Conservation (phyloP, 2,797 vertebrate species). For the Danio choprae region DNA sequence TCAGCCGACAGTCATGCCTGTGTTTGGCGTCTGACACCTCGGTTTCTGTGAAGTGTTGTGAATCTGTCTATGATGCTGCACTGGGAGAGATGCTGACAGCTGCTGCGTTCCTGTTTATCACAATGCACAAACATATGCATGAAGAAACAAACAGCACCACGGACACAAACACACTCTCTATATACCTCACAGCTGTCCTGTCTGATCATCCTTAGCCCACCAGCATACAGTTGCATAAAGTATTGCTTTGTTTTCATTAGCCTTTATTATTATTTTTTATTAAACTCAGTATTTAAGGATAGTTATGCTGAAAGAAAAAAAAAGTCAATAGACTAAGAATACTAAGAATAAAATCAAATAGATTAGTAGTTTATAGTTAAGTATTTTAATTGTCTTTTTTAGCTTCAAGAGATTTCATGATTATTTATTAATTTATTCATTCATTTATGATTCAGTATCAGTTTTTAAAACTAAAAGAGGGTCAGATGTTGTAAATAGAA, state of each 20-base stretch:
- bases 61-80: conserved; percentile 28
- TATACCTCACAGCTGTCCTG: conserved; percentile 27
- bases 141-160: conserved; percentile 42
- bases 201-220: neutral
- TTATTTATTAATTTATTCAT: neutral
- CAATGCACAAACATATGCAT: conserved; percentile 37
- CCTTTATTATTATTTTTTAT: too few species aligned
- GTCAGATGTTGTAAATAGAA: too few species aligned
- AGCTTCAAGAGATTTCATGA: too few species aligned
- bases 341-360: too few species aligned
- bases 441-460: too few species aligned
- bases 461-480: neutral
- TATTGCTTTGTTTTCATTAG: too few species aligned
- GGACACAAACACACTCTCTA: conserved; percentile 10
- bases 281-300: too few species aligned
- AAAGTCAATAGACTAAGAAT: too few species aligned
- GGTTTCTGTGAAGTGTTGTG: conserved; percentile 35
- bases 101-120: conserved; percentile 32
- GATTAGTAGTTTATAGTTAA: too few species aligned
- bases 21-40: conserved; percentile 41
- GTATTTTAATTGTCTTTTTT: too few species aligned
- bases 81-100: conserved; percentile 38
- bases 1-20: conserved; percentile 26
- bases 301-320: too few species aligned
- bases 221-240: too few species aligned